Evolutionary conservation across 1,140 invertebrate species (phyloP).

Genomic region (Bombus confusus): DNA sequence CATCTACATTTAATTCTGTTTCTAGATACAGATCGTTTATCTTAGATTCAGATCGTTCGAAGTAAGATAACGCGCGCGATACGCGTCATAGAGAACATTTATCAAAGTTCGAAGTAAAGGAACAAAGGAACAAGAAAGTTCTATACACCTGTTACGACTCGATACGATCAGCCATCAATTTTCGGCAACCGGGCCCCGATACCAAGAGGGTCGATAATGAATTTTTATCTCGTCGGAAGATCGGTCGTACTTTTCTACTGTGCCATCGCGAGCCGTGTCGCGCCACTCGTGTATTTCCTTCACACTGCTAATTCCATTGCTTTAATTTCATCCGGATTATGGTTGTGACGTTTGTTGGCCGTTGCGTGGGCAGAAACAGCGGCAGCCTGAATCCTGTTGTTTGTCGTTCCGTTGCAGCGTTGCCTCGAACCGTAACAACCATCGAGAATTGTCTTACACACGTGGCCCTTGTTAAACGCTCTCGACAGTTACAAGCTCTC

Average conservation of each 20-base stretch:
- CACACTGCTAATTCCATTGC: slow-evolving; percentile 32
- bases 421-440: slow-evolving; percentile 31
- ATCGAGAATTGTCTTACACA: slow-evolving; percentile 53
- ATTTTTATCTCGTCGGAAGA: slow-evolving; percentile 9
- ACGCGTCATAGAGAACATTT: background rate
- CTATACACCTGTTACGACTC: slow-evolving; percentile 13
- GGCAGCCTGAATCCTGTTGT: slow-evolving; percentile 59
- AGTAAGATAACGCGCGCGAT: background rate
- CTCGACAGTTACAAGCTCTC: slow-evolving; percentile 37
- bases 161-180: slow-evolving; percentile 28
- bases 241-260: background rate
- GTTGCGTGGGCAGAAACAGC: slow-evolving; percentile 46
- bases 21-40: background rate
- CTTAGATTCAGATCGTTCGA: background rate
- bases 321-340: slow-evolving; percentile 58
- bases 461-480: slow-evolving; percentile 52
- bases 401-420: slow-evolving; percentile 47
- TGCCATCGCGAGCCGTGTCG: background rate
- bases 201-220: background rate
- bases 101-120: background rate
- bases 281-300: slow-evolving; percentile 12
- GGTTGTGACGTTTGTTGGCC: slow-evolving; percentile 32
- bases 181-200: background rate
- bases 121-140: background rate
- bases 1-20: background rate